Percentiles rank a stretch among this genome's conserved stretches.
phyloP scores from a whole-genome alignment of 2,797 vertebrate genomes.

The Anguilla anguilla region DNA sequence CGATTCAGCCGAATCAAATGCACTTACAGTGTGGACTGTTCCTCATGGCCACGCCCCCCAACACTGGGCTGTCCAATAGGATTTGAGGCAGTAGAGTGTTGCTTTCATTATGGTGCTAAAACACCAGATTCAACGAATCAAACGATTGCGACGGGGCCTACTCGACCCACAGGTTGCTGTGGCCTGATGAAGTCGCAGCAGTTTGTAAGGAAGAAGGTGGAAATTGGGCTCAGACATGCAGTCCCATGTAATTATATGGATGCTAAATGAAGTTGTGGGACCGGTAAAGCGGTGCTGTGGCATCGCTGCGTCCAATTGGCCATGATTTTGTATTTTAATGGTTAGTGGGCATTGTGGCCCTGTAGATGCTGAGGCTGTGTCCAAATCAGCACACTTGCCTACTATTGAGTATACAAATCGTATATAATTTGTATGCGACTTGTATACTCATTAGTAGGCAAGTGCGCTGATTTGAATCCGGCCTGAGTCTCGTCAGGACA shows the following conservation, averaged over 20 bases:
- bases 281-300: neutral
- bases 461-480: too few species aligned
- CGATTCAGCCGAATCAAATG: too few species aligned
- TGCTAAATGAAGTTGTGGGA: neutral
- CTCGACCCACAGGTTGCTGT: too few species aligned
- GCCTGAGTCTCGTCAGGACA: neutral
- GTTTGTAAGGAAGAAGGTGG: too few species aligned
- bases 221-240: neutral
- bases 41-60: neutral
- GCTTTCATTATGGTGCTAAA: too few species aligned
- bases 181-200: too few species aligned
- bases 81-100: neutral
- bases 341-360: neutral
- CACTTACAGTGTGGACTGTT: neutral
- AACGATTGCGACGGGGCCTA: too few species aligned
- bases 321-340: neutral
- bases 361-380: neutral
- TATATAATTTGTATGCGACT: too few species aligned
- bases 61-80: neutral
- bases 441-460: too few species aligned
- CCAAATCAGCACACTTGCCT: too few species aligned
- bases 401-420: too few species aligned
- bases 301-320: neutral
- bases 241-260: neutral
- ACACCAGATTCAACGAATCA: neutral